Conservation (phyloP, 2,113 vertebrate genomes). For the Scortum barcoo region DNA sequence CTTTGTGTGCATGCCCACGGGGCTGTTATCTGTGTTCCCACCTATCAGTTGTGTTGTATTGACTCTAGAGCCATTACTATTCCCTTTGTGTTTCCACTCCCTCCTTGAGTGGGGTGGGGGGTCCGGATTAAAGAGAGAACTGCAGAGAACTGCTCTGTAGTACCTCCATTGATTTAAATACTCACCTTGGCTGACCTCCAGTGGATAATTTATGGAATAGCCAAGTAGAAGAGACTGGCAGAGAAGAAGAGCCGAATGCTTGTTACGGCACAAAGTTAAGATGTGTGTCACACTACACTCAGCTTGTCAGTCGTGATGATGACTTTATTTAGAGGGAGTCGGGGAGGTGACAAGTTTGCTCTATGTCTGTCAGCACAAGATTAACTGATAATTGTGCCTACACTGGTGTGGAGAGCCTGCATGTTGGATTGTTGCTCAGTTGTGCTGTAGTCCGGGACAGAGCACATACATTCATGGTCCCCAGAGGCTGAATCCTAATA, state of each 20-base stretch:
- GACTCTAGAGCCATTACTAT: not conserved
- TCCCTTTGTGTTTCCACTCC: constrained; percentile 1
- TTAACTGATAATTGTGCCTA: not conserved
- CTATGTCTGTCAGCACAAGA: not conserved
- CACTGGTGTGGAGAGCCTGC: not conserved
- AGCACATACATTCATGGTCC: too few species aligned
- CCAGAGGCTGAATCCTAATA: too few species aligned
- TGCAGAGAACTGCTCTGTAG: not conserved
- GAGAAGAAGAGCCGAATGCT: not conserved
- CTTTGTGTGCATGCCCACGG: not conserved
- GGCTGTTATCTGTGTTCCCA: not conserved
- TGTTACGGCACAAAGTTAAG: not conserved
- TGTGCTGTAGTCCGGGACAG: not conserved
- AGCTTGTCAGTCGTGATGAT: not conserved
- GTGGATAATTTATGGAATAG: constrained; percentile 7
- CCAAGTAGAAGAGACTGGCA: not conserved
- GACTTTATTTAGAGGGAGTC: constrained; percentile 6
- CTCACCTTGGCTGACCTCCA: constrained; percentile 5
- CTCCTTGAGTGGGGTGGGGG: not conserved
- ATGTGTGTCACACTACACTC: not conserved
- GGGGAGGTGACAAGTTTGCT: constrained; percentile 23
- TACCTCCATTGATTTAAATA: constrained; percentile 35
- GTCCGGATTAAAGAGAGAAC: not conserved
- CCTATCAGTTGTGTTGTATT: not conserved
- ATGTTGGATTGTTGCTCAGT: not conserved